phyloP scores from a whole-genome alignment of 1,140 invertebrate genomes.

The Ooceraea biroi region DNA sequence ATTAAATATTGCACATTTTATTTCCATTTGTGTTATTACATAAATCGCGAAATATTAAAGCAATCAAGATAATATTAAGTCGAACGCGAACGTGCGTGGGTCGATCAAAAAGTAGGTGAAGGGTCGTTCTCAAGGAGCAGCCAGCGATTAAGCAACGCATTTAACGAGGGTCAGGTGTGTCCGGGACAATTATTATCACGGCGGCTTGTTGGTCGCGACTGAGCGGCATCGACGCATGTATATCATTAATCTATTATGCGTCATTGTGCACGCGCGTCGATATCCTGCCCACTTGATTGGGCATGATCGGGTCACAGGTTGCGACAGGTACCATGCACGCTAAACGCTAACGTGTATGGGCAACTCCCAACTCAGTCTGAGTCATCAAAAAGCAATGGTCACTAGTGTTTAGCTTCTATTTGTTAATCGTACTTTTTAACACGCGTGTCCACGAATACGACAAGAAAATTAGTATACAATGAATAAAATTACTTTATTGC shows the following conservation, averaged over 20 bases:
- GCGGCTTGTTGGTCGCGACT: background rate
- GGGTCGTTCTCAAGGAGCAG: conserved; percentile 58
- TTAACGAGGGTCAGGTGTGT: conserved; percentile 76
- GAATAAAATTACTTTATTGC: too few species aligned
- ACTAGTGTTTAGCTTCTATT: background rate
- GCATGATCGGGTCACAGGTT: conserved; percentile 44
- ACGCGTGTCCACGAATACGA: too few species aligned
- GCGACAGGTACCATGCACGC: conserved; percentile 54
- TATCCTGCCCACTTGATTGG: conserved; percentile 67
- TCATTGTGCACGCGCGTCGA: conserved; percentile 46
- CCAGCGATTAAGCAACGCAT: conserved; percentile 69
- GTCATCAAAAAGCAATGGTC: conserved; percentile 6
- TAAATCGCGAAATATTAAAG: background rate
- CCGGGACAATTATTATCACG: conserved; percentile 65
- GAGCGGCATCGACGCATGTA: background rate
- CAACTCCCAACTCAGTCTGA: conserved; percentile 2
- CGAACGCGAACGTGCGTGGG: conserved; percentile 24
- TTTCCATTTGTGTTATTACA: too few species aligned
- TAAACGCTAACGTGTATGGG: conserved; percentile 24
- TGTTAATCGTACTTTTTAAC: background rate
- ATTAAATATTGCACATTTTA: too few species aligned
- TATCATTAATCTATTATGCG: conserved; percentile 41
- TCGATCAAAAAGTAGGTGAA: conserved; percentile 71
- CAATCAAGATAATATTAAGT: background rate
- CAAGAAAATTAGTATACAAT: too few species aligned